Evolutionary conservation across 2,888 invertebrate genomes (phyloP), one percentile per base, ranked within the genome.

Genomic region (Platerodrilus igneus): DNA sequence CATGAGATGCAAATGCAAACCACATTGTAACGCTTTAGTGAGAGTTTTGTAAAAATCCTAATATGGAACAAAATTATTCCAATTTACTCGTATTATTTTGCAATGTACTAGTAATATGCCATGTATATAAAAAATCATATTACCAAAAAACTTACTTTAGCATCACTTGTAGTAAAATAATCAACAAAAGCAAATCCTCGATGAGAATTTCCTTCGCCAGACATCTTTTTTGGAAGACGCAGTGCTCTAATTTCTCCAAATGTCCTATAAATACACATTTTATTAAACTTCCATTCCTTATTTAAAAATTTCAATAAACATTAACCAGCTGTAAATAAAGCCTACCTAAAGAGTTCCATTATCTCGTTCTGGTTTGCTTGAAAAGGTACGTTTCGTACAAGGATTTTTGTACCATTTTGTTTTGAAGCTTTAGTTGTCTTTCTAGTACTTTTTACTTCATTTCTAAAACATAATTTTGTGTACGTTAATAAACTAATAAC

Each of bases 111-210:
- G n/a, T n/a, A n/a, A n/a, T n/a, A n/a, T n/a, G n/a, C n/a, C n/a
- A n/a, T n/a, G n/a, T n/a, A n/a, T n/a, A n/a, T n/a, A n/a, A n/a
- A n/a, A 41, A 37, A 7, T 25, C n/a, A n/a, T n/a, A n/a, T n/a
- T n/a, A n/a, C n/a, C n/a, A 20, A 29, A 9, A 5, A 17, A 42
- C 44, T 50, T 68, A 90, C 91, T 80, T 93, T 93, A 1, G 99
- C 96, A 68, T 95, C 93, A 48, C 84, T 80, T 62, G 86, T 85
- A 0, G 86, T 83, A 45, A 83, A 72, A 68, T 82, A 99, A 64
- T 99, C 97, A 3, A 99, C 86, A 66, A 99, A 99, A 4, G 86
- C 94, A 69, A 99, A 99, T 35, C 99, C 99, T 58, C 96, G 78
- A 68, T 97, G 96, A 2, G 65, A 57, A 38, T 83, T 84, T 3